A percentile compares a stretch with the other conserved stretches of the same genome.
phyloP scores from a whole-genome alignment of 1,140 invertebrate genomes.

The Diorhabda elongata region DNA sequence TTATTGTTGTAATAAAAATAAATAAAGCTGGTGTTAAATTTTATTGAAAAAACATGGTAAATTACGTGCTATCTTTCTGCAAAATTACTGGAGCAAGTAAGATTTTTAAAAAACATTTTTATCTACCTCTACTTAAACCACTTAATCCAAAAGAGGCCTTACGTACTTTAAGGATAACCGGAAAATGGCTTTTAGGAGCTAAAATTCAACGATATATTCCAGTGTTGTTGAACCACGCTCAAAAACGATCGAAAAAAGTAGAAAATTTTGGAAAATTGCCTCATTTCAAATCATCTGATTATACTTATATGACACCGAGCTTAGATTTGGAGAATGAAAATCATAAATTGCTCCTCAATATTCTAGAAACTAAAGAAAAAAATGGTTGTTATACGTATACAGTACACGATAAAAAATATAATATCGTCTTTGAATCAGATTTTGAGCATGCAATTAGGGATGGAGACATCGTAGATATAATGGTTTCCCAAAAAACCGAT shows the following conservation, averaged over 20 bases:
- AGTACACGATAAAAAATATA: conserved; percentile 66
- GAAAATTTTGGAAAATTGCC: conserved; percentile 60
- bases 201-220: conserved; percentile 79
- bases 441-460: conserved; percentile 72
- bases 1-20: conserved; percentile 6
- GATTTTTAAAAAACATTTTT: conserved; percentile 76
- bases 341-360: conserved; percentile 56
- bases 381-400: conserved; percentile 69
- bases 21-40: conserved; percentile 10
- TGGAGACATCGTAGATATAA: conserved; percentile 71
- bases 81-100: conserved; percentile 77
- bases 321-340: conserved; percentile 62
- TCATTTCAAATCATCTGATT: conserved; percentile 64
- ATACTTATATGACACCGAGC: conserved; percentile 68
- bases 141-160: conserved; percentile 77
- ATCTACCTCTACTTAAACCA: conserved; percentile 75
- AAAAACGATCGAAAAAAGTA: conserved; percentile 61
- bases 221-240: conserved; percentile 59
- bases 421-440: conserved; percentile 68
- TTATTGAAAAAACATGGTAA: conserved; percentile 34
- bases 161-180: conserved; percentile 74
- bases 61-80: conserved; percentile 63
- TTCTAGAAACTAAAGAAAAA: conserved; percentile 59
- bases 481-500: conserved; percentile 70
- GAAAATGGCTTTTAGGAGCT: conserved; percentile 54